Conservation (phyloP, 1,140 invertebrate species). For the Aradophagus sp. region DNA sequence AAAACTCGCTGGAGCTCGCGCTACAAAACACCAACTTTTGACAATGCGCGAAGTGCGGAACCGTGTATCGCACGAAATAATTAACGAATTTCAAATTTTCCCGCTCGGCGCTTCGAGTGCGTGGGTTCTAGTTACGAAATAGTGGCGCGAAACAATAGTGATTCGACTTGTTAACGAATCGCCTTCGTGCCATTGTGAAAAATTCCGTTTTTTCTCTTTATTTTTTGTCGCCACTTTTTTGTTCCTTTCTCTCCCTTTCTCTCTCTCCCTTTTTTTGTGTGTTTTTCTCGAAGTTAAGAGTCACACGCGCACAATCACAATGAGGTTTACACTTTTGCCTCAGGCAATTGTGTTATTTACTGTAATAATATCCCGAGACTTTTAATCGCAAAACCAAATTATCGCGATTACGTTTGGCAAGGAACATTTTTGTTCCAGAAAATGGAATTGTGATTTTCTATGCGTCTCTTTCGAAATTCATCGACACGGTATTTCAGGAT, state of each 20-base stretch:
- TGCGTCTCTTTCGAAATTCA: too few species aligned
- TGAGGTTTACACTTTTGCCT: slow-evolving; percentile 1
- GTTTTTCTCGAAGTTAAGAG: slow-evolving; percentile 21
- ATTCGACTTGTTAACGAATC: slow-evolving; percentile 52
- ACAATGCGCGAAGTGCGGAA: slow-evolving; percentile 70
- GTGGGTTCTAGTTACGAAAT: slow-evolving; percentile 50
- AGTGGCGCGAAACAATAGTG: slow-evolving; percentile 38
- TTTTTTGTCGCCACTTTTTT: too few species aligned
- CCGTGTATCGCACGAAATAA: slow-evolving; percentile 71
- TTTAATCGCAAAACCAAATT: background rate
- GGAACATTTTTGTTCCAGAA: too few species aligned
- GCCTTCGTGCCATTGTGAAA: slow-evolving; percentile 21
- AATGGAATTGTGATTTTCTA: too few species aligned
- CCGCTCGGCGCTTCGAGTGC: slow-evolving; percentile 59
- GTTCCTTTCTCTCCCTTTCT: too few species aligned
- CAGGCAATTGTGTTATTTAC: background rate
- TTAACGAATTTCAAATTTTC: slow-evolving; percentile 72
- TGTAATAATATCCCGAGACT: too few species aligned
- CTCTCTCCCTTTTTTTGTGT: too few species aligned
- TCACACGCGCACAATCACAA: slow-evolving; percentile 5
- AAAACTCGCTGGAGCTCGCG: slow-evolving; percentile 62
- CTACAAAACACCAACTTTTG: slow-evolving; percentile 73
- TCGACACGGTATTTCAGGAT: too few species aligned
- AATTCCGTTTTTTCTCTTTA: slow-evolving; percentile 20
- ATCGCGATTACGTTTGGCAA: background rate